Percentiles rank a stretch among this genome's conserved stretches.
Conservation (phyloP, 2,888 invertebrate genomes). For the Megalurothrips usitatus region DNA sequence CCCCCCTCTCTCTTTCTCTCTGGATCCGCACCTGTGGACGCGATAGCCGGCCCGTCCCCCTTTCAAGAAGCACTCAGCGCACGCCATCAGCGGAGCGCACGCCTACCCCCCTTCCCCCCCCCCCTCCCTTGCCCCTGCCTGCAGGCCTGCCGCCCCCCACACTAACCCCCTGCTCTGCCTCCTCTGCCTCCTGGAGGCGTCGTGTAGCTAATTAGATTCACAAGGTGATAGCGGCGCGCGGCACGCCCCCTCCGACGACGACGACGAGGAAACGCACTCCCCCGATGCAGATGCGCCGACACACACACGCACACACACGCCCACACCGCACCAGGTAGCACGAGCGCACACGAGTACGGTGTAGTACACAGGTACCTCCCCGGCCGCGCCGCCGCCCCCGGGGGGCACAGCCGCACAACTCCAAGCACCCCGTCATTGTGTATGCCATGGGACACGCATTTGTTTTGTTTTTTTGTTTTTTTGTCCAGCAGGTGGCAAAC, state of each 20-base stretch:
- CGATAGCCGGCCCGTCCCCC: conserved; percentile 2
- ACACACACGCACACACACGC: no score
- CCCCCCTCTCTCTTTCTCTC: neutral
- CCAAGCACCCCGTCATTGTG: no score
- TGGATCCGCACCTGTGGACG: conserved; percentile 21
- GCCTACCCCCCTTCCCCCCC: neutral
- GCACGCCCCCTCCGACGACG: neutral
- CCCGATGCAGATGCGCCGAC: neutral
- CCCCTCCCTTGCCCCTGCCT: neutral
- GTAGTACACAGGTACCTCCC: no score
- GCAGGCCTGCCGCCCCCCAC: no score
- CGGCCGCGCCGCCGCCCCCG: no score
- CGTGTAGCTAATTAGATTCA: conserved; percentile 5
- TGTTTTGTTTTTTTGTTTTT: no score
- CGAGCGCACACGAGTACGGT: no score
- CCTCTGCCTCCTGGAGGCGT: neutral
- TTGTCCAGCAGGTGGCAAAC: no score
- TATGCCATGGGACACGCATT: no score
- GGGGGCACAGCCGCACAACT: no score
- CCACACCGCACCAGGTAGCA: no score
- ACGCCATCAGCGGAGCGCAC: neutral
- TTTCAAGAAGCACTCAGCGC: conserved; percentile 3
- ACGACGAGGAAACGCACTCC: neutral
- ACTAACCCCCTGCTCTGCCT: neutral
- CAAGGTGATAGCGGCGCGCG: neutral